Conservation (phyloP, 2,888 invertebrate genomes). For the Cheilosia vernalis region DNA sequence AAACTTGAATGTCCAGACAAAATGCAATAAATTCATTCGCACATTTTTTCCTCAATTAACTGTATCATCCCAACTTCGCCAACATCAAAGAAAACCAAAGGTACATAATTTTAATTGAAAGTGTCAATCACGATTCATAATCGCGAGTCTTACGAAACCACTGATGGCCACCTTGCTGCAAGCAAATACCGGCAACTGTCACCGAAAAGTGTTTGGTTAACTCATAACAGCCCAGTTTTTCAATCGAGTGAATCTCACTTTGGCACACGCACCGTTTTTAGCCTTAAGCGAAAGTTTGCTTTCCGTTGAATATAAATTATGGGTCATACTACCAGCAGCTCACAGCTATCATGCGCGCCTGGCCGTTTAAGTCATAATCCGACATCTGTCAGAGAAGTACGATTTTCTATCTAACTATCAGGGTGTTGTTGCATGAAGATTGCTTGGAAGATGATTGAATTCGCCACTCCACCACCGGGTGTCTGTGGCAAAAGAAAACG, state of each 20-base stretch:
- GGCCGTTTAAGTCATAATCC: constrained; percentile 36
- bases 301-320: constrained; percentile 46
- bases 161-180: not conserved
- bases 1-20: not conserved
- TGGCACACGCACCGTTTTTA: constrained; percentile 35
- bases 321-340: constrained; percentile 62
- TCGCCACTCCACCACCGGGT: not conserved
- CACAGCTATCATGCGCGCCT: constrained; percentile 9
- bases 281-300: constrained; percentile 66
- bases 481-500: constrained; percentile 41
- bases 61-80: not conserved
- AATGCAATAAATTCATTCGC: not conserved
- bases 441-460: constrained; percentile 33
- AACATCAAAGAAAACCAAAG: not conserved
- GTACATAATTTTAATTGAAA: constrained; percentile 7
- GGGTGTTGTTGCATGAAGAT: constrained; percentile 35
- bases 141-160: constrained; percentile 18
- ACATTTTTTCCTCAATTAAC: not conserved
- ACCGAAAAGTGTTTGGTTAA: constrained; percentile 32
- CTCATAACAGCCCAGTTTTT: constrained; percentile 19
- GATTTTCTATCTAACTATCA: constrained; percentile 31
- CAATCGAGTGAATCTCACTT: constrained; percentile 38
- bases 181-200: constrained; percentile 31
- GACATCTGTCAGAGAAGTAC: constrained; percentile 37
- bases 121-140: not conserved